phyloP scores from a whole-genome alignment of 2,888 invertebrate species.

The Bedellia somnulentella region DNA sequence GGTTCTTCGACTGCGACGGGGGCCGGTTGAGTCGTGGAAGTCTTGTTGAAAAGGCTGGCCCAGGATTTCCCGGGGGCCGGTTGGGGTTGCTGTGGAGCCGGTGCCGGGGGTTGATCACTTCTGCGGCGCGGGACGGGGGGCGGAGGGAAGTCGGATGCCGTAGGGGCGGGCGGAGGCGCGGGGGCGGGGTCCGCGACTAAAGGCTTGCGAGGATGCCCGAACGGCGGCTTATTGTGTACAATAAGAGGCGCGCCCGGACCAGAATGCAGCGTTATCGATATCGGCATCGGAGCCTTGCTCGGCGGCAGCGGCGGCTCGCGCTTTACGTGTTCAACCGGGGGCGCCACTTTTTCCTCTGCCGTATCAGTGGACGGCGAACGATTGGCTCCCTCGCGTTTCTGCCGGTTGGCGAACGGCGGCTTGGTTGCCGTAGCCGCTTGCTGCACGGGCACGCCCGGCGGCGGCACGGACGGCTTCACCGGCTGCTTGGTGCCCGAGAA shows the following conservation, averaged over 20 bases:
- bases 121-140: constrained; percentile 47
- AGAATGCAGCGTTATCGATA: constrained; percentile 47
- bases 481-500: constrained; percentile 44
- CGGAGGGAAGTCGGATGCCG: constrained; percentile 55
- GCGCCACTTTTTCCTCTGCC: constrained; percentile 18
- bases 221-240: constrained; percentile 48
- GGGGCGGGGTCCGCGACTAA: constrained; percentile 33
- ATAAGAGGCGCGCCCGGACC: constrained; percentile 43
- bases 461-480: constrained; percentile 41
- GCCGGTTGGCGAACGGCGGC: constrained; percentile 47
- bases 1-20: constrained; percentile 27
- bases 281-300: constrained; percentile 50
- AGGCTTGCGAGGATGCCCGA: constrained; percentile 41
- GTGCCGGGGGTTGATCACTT: constrained; percentile 29
- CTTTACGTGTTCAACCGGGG: constrained; percentile 25
- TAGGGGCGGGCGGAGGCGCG: constrained; percentile 42
- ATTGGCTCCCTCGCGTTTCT: constrained; percentile 41
- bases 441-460: constrained; percentile 43
- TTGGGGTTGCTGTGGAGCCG: constrained; percentile 35
- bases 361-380: constrained; percentile 39
- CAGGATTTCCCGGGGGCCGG: constrained; percentile 61
- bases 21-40: constrained; percentile 15
- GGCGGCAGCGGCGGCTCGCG: constrained; percentile 40
- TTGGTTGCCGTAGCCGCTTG: constrained; percentile 45
- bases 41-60: constrained; percentile 66